These are phyloP conservation scores for Sialis fuliginosa DNA, from an alignment of 2,888 invertebrate genomes.

Conservation along the genomic window DNA sequence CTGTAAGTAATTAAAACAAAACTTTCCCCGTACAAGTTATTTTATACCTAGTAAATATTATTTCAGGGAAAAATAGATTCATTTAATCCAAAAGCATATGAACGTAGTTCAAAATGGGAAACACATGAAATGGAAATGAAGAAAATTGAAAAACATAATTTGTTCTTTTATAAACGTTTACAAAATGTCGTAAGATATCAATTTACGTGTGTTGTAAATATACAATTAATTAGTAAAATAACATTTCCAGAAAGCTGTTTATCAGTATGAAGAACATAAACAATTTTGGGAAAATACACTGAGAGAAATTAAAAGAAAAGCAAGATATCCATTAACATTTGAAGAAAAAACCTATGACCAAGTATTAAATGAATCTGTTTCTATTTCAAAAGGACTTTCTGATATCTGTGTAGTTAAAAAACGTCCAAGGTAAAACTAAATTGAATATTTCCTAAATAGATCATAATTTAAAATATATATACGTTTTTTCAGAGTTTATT, in stretches of 20 bases:
- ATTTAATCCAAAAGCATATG: constrained; percentile 18
- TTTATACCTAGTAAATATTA: neutral
- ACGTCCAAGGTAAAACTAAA: neutral
- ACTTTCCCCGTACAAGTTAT: constrained; percentile 2
- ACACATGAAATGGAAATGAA: constrained; percentile 14
- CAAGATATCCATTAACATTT: too few species aligned
- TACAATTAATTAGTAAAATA: too few species aligned
- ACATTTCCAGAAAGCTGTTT: too few species aligned
- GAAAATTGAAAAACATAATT: constrained; percentile 15
- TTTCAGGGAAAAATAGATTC: constrained; percentile 17
- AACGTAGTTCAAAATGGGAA: constrained; percentile 15
- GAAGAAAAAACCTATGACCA: constrained; percentile 15
- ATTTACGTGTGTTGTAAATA: too few species aligned
- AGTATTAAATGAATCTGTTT: constrained; percentile 14
- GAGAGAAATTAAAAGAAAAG: too few species aligned
- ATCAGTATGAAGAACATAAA: too few species aligned
- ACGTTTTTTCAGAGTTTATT: constrained; percentile 17
- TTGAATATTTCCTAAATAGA: neutral
- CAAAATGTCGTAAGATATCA: constrained; percentile 8
- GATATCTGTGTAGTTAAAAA: neutral
- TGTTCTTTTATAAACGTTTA: constrained; percentile 13
- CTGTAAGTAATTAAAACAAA: constrained; percentile 22
- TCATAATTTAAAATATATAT: too few species aligned
- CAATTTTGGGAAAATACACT: too few species aligned
- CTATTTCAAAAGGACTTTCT: constrained; percentile 16